phyloP scores from a whole-genome alignment of 2,113 vertebrate genomes.

The Mirza zaza region DNA sequence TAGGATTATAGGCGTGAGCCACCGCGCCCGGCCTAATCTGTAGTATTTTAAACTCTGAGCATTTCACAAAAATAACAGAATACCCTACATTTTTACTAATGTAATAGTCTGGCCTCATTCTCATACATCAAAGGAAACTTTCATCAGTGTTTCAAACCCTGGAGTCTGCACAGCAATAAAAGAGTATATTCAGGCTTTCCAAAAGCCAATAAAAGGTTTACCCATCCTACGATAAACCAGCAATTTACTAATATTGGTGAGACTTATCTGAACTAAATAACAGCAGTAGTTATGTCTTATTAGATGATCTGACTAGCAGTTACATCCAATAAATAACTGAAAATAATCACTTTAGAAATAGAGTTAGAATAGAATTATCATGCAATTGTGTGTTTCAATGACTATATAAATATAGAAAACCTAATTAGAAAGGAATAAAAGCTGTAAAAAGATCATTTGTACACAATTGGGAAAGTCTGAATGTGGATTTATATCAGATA shows the following conservation, averaged over 20 bases:
- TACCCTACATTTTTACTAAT: background rate
- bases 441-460: background rate
- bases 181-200: background rate
- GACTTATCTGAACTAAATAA: background rate
- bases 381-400: background rate
- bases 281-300: background rate
- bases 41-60: background rate
- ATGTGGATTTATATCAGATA: background rate
- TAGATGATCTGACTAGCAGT: background rate
- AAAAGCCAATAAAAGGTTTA: background rate
- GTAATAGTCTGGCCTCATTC: background rate
- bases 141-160: background rate
- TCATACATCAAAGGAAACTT: background rate
- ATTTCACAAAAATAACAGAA: constrained; percentile 2
- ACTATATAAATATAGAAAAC: background rate
- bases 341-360: background rate
- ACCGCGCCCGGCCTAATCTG: too few species aligned
- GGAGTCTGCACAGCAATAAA: background rate
- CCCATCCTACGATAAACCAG: background rate
- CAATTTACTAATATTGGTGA: background rate
- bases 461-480: background rate
- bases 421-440: background rate
- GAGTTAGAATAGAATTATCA: too few species aligned
- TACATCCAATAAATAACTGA: background rate
- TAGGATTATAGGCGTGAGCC: too few species aligned